Evolutionary conservation across 2,888 invertebrate genomes (phyloP).

Genomic region (Exephanes ischioxanthus): DNA sequence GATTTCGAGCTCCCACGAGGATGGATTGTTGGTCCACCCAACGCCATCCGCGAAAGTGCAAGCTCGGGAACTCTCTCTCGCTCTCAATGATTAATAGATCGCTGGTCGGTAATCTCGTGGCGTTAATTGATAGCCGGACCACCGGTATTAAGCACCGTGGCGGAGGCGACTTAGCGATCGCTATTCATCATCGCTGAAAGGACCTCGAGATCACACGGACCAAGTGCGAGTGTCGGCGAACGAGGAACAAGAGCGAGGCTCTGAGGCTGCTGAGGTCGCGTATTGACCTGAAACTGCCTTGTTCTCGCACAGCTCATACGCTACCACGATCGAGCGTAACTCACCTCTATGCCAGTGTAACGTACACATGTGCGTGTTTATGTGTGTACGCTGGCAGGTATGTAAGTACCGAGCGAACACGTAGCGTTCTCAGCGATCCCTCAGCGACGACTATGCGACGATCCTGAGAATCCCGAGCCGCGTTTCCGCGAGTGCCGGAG

Average conservation of each 20-base stretch:
- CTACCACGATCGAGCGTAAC: slow-evolving; percentile 22
- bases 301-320: slow-evolving; percentile 25
- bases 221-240: slow-evolving; percentile 24
- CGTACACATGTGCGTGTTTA: background rate
- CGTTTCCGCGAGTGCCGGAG: background rate
- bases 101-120: slow-evolving; percentile 6
- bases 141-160: slow-evolving; percentile 12
- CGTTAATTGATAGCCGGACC: slow-evolving; percentile 54
- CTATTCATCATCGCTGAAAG: slow-evolving; percentile 48
- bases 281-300: slow-evolving; percentile 42
- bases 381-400: background rate
- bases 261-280: slow-evolving; percentile 19
- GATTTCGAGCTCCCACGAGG: background rate
- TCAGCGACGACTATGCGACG: slow-evolving; percentile 15
- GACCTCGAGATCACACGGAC: slow-evolving; percentile 27
- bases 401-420: slow-evolving; percentile 18
- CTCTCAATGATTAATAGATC: slow-evolving; percentile 36
- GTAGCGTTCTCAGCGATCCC: slow-evolving; percentile 19
- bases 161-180: slow-evolving; percentile 34
- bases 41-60: background rate
- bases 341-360: background rate
- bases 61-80: background rate
- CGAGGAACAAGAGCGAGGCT: background rate
- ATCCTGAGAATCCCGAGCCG: slow-evolving; percentile 12
- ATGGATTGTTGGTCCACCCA: background rate